Conservation (phyloP, 1,140 invertebrate species). For the Nymphalis io region DNA sequence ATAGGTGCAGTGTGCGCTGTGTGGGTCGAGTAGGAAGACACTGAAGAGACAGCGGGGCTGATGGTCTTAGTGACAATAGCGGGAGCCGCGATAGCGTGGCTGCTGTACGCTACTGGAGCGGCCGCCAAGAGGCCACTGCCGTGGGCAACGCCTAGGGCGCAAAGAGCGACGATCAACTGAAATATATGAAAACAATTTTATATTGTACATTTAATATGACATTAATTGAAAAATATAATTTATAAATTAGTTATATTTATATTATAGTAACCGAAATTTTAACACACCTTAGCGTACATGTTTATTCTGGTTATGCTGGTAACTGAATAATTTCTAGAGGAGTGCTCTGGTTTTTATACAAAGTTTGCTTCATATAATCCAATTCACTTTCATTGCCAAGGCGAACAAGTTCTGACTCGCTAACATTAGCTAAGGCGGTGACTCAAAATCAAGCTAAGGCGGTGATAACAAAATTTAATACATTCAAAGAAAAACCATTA, state of each 20-base stretch:
- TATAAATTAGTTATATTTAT: not conserved
- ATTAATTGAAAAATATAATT: not conserved
- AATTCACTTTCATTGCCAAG: slow-evolving; percentile 78
- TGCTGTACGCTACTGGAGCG: slow-evolving; percentile 48
- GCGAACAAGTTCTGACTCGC: slow-evolving; percentile 51
- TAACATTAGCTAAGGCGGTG: slow-evolving; percentile 55
- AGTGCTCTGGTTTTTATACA: slow-evolving; percentile 45
- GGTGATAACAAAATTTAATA: no score
- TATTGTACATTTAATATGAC: not conserved
- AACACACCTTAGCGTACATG: slow-evolving; percentile 78
- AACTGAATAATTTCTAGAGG: slow-evolving; percentile 74
- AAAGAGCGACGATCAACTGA: slow-evolving; percentile 53
- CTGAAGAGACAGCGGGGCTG: slow-evolving; percentile 49
- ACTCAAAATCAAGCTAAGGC: no score
- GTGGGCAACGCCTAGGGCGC: slow-evolving; percentile 50
- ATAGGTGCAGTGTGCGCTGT: slow-evolving; percentile 41
- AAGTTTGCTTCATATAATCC: slow-evolving; percentile 34
- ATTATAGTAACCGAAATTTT: not conserved
- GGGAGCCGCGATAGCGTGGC: slow-evolving; percentile 36
- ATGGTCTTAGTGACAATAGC: slow-evolving; percentile 44
- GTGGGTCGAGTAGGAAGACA: slow-evolving; percentile 52
- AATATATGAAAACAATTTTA: slow-evolving; percentile 28
- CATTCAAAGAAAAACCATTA: no score
- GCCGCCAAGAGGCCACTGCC: slow-evolving; percentile 46
- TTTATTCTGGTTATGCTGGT: slow-evolving; percentile 70